Base-by-base conservation (phyloP, 2,797 vertebrate species). In the Siniperca undulata region DNA sequence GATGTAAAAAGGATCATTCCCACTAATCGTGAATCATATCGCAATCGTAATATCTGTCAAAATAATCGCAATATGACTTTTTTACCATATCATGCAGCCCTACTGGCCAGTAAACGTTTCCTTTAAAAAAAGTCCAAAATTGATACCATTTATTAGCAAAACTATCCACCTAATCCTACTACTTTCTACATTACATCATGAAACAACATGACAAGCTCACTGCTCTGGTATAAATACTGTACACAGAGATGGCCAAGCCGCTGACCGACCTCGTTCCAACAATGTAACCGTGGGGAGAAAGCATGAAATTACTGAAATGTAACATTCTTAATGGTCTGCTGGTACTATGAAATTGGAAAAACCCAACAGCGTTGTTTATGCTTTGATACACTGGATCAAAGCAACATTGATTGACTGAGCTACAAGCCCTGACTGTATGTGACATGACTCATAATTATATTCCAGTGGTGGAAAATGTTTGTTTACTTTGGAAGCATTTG, bases 351-450 rank as follows among this genome's bases (percentile, higher is more conserved):
- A 69, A 79, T 59, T 27, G 24, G 34, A 44, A 73, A 64, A 74
- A 48, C 16, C 70, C 59, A 14, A 61, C 59, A 53, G 60, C 2
- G 1, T 64, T 76, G 34, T 73, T 80, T 67, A 36, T 20, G 68
- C 78, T 81, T 79, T 70, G 48, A 83, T 77, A 59, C 44, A 65
- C 7, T 30, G 53, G 40, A 76, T 79, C 68, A 85, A 85, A 83
- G 65, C 44, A 42, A 4, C 38, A 52, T n/a, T 67, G 80, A 74
- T 22, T 40, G 46, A 55, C 22, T 44, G 65, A 46, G 44, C 40
- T 53, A 70, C 65, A 44, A 66, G 17, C 44, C 22, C 60, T 19
- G 52, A 6, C 46, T 65, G 40, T 34, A 4, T 48, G 77, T 50
- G 56, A 68, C 30, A 16, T 2, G 60, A 77, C 36, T 83, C 60